Evolutionary conservation across 2,888 invertebrate species (phyloP), one percentile per base, ranked within the genome.

Genomic region (Himalopsyche japonica): DNA sequence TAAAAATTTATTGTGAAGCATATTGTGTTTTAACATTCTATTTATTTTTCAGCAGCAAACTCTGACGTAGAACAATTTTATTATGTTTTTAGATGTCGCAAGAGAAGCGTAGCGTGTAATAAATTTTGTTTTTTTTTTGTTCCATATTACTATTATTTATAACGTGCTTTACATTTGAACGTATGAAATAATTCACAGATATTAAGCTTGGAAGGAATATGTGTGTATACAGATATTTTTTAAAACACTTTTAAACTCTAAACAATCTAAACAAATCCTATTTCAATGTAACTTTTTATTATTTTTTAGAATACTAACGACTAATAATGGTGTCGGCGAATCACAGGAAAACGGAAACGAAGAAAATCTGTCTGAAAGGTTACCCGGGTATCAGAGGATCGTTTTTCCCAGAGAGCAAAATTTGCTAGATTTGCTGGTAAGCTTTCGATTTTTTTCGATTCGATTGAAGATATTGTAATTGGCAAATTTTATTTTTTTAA

Each of bases 381-480:
- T 92, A 27, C 92, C 93, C 0, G 92, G 93, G 43, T 92, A 94
- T 87, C 89, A 93, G 82, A 93, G 94, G 1, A 93, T 94, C 82
- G 92, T 93, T 7, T 91, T 93, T 87, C 93, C 94, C 0, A 89
- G 92, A 34, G 94, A 94, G 87, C 90, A 93, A 43, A 93, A 93
- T 0, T 89, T 94, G 37, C 93, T 94, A 86, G 94, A 94, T 88
- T 88, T 94, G 4, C 88, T 94, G 90, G 94, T 94, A 88, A 90
- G 79, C 30, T 30, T 32, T 10, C 2, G 34, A 20, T 20, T 10
- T 81, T 82, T 47, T 47, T 27, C 70, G 15, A 78, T 34, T 27
- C 78, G 32, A 20, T 20, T 78, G n/a, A 37, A 43, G 15, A 15
- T 43, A 43, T 15, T 4, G 12, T 43, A 15, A 43, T 3, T 43